phyloP scores from a whole-genome alignment of 2,888 invertebrate genomes.

The Sylvicola fuscatus region DNA sequence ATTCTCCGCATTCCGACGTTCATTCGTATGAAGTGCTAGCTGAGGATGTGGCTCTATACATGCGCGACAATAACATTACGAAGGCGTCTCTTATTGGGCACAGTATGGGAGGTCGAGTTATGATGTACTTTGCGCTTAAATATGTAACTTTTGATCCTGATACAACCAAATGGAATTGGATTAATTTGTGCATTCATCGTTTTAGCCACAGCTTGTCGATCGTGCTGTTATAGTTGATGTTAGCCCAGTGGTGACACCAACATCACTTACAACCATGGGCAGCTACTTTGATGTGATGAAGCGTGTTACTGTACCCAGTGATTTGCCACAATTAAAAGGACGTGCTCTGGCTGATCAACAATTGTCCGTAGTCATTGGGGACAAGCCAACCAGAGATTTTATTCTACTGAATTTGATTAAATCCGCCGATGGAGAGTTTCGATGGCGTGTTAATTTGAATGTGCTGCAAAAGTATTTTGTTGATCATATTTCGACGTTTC shows the following conservation, averaged over 20 bases:
- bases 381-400: conserved; percentile 47
- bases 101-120: conserved; percentile 89
- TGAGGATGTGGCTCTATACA: conserved; percentile 44
- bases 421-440: conserved; percentile 32
- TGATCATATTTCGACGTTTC: conserved; percentile 41
- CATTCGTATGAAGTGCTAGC: conserved; percentile 52
- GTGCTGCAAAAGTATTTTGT: conserved; percentile 44
- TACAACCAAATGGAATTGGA: too few relatives aligned
- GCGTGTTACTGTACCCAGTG: conserved; percentile 33
- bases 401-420: conserved; percentile 70
- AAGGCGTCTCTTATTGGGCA: conserved; percentile 64
- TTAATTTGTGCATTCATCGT: conserved; percentile 3
- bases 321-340: conserved; percentile 46
- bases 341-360: conserved; percentile 43
- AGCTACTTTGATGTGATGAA: conserved; percentile 42
- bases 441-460: conserved; percentile 66
- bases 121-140: conserved; percentile 64
- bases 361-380: conserved; percentile 33
- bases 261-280: conserved; percentile 38
- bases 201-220: conserved; percentile 37
- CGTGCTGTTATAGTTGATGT: conserved; percentile 53
- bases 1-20: conserved; percentile 57
- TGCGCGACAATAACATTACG: conserved; percentile 38
- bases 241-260: conserved; percentile 35
- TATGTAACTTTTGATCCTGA: too few relatives aligned